phyloP scores from a whole-genome alignment of 2,113 vertebrate species.

The Sapayoa aenigma region DNA sequence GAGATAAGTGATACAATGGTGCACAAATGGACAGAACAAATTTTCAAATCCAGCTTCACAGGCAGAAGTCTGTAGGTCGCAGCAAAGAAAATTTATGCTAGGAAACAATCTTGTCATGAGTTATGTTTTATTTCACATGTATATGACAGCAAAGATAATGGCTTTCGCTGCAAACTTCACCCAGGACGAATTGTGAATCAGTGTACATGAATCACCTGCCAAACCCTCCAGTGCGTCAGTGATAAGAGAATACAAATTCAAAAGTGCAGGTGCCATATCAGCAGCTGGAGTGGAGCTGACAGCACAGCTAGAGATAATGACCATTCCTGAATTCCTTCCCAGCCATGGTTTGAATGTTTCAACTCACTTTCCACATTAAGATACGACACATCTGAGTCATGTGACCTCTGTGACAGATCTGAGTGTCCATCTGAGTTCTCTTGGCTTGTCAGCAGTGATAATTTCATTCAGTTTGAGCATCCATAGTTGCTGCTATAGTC shows the following conservation, averaged over 20 bases:
- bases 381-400: neutral
- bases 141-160: neutral
- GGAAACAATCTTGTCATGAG: neutral
- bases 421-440: neutral
- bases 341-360: fast-evolving
- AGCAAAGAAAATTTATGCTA: neutral
- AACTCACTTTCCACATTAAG: neutral
- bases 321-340: neutral
- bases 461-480: neutral
- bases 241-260: neutral
- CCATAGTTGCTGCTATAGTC: neutral
- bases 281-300: neutral
- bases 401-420: neutral
- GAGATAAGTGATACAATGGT: neutral
- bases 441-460: neutral
- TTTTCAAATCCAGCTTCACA: neutral
- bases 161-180: neutral
- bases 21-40: neutral
- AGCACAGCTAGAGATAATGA: neutral
- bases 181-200: neutral
- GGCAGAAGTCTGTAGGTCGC: neutral
- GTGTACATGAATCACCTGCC: neutral
- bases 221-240: neutral
- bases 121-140: fast-evolving
- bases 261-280: neutral